Evolutionary conservation across 2,888 invertebrate species (phyloP), one percentile per base, ranked within the genome.

Genomic region (Oscheius sp.): DNA sequence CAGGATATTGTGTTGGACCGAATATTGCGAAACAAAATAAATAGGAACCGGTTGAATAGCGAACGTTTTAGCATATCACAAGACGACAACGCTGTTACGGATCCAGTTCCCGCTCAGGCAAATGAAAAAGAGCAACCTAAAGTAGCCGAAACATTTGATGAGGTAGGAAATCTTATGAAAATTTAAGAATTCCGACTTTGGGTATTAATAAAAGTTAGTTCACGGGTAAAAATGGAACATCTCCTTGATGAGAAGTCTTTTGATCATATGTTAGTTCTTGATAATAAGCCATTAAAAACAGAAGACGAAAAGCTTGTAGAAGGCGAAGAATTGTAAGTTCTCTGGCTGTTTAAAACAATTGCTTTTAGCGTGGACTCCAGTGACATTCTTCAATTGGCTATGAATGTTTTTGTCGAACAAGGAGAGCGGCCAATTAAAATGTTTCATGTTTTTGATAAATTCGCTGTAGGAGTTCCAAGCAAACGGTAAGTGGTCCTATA

Each of bases 311-410:
- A n/a, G 1, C 12, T 43, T 12, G 41, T 56, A 0, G 64, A 63
- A 25, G 72, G 72, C 12, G 72, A 63, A 63, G 63, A 63, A 12
- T n/a, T 72, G 72, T 72, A 55, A 53, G 53, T 56, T 35, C 2
- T 29, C 9, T 21, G 55, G 9, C 21, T 56, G 29, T 13, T 49
- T 7, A 35, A 9, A 6, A 3, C 9, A 35, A 13, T 21, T 18
- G 23, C 21, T 72, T 85, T 68, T 55, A 84, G 84, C 56, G 73
- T 85, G n/a, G 77, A 77, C n/a, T 78, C 84, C 53, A 83, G 84
- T 25, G 86, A 86, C 63, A 72, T 80, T 1, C 74, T 86, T 3
- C 77, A 84, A 16, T 69, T 86, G 18, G 80, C 82, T 1, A 84
- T 86, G 75, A 72, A 84, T 41, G 80, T 85, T 3, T 86, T 78